Percentiles rank a stretch among this genome's conserved stretches.
Conservation (phyloP, 2,113 vertebrate species). For the Peromyscus leucopus region DNA sequence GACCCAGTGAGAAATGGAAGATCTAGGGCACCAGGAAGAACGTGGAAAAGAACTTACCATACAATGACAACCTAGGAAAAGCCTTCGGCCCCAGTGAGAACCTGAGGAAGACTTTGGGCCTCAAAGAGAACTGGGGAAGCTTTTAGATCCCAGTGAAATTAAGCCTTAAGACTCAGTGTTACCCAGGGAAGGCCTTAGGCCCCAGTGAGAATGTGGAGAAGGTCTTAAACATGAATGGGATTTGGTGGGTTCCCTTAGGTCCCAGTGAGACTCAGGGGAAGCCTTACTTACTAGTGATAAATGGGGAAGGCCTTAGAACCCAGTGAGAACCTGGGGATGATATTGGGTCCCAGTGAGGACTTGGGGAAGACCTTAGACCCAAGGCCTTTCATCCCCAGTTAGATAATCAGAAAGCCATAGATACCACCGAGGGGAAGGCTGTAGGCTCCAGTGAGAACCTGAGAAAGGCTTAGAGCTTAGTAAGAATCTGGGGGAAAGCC, state of each 20-base stretch:
- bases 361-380: not conserved
- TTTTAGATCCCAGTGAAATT: not conserved
- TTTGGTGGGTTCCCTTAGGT: not conserved
- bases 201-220: not conserved
- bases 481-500: not conserved
- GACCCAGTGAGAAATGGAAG: not conserved
- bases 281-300: not conserved
- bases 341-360: not conserved
- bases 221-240: not conserved
- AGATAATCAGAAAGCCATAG: not conserved
- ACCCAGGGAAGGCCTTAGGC: no score
- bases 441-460: not conserved
- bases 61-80: not conserved
- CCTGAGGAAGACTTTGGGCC: not conserved
- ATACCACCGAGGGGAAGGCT: not conserved
- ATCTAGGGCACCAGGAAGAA: not conserved
- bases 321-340: not conserved
- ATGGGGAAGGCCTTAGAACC: not conserved
- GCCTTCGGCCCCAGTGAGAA: not conserved
- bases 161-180: no score
- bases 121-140: not conserved
- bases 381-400: not conserved
- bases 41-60: not conserved
- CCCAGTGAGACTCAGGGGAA: not conserved
- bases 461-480: not conserved